Evolutionary conservation across 1,140 invertebrate genomes (phyloP).

Genomic region (Drosophila burlai): DNA sequence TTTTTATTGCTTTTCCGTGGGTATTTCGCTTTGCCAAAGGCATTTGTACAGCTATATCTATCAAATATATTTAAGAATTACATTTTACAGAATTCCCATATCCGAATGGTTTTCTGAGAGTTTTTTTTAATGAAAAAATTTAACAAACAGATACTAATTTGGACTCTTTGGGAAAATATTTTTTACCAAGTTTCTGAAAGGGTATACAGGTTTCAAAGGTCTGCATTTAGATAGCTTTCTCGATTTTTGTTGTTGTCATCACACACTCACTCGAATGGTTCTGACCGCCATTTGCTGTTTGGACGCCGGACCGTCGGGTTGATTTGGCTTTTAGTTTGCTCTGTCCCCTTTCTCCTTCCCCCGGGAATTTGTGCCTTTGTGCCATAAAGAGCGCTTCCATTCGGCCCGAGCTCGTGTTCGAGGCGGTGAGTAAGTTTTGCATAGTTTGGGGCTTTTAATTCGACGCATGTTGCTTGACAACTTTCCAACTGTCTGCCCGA

Average conservation of each 20-base stretch:
- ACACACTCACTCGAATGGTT: constrained; percentile 37
- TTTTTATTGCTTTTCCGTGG: constrained; percentile 5
- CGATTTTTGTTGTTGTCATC: constrained; percentile 11
- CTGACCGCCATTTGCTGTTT: constrained; percentile 75
- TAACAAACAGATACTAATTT: background rate
- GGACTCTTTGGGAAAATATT: background rate
- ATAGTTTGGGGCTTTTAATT: constrained; percentile 76
- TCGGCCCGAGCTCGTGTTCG: constrained; percentile 17
- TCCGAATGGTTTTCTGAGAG: too few species aligned
- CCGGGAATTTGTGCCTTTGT: constrained; percentile 56
- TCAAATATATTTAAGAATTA: too few species aligned
- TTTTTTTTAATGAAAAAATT: background rate
- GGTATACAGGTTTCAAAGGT: constrained; percentile 1
- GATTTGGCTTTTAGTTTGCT: constrained; percentile 47
- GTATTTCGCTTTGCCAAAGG: background rate
- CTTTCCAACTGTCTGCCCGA: constrained; percentile 17
- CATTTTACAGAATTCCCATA: background rate
- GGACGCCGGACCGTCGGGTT: constrained; percentile 66
- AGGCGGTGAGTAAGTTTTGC: constrained; percentile 38
- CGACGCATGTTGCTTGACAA: constrained; percentile 63
- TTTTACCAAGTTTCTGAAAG: background rate
- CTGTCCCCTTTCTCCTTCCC: constrained; percentile 29
- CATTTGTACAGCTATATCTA: background rate
- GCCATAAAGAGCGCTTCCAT: constrained; percentile 20
- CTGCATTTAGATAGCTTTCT: background rate